Evolutionary conservation across 2,888 invertebrate species (phyloP).

Genomic region (Pristionchus maxplancki): DNA sequence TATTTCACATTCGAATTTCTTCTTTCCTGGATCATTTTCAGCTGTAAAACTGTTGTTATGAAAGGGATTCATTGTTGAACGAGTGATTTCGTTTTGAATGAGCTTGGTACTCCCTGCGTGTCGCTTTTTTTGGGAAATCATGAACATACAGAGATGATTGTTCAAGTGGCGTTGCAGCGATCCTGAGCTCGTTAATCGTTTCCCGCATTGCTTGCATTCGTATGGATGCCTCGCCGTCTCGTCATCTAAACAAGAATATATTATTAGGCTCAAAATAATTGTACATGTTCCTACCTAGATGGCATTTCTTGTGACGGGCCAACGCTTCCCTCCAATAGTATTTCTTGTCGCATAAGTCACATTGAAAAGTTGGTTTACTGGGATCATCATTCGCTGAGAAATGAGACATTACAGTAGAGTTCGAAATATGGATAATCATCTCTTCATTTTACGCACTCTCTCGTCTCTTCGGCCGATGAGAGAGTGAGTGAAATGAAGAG

Average conservation of each 20-base stretch:
- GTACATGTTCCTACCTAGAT: neutral
- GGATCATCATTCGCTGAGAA: neutral
- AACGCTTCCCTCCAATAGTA: neutral
- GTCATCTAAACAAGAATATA: neutral
- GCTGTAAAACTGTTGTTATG: neutral
- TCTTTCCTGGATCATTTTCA: neutral
- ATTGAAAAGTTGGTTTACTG: neutral
- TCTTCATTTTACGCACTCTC: no score
- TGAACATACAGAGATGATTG: neutral
- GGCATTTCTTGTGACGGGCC: neutral
- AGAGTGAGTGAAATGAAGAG: no score
- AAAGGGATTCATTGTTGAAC: no score
- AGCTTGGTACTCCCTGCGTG: no score
- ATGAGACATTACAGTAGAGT: neutral
- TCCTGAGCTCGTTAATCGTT: neutral
- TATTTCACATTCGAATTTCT: neutral
- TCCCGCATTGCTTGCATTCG: neutral
- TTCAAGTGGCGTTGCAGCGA: neutral
- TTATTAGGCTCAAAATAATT: no score
- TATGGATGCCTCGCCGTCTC: neutral
- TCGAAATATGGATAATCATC: no score
- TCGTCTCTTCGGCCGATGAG: no score
- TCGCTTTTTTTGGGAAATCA: no score
- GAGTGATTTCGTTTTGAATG: no score
- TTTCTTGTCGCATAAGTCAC: neutral